Evolutionary conservation across 2,113 vertebrate genomes (phyloP), one percentile per base, ranked within the genome.

Genomic region (Odobenus rosmarus): DNA sequence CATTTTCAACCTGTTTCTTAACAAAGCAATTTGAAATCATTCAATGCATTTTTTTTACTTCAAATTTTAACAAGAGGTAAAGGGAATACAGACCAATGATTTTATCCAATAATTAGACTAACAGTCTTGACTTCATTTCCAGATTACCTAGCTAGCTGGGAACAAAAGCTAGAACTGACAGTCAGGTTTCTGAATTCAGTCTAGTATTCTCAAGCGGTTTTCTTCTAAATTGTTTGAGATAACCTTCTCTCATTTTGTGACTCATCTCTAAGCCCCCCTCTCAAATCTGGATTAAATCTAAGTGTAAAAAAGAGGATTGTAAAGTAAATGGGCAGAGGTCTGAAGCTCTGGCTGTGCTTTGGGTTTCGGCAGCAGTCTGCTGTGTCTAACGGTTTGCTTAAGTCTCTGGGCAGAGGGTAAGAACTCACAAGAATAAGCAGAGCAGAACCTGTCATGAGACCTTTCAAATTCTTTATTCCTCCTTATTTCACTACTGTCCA

Each of bases 161-260:
- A 93, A 80, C 31, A 15, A 18, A 97, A 96, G 76, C 0, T 21
- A 51, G 26, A 88, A 76, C 23, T 74, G 69, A 81, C 69, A 93
- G n/a, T 62, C 67, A 59, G 15, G 15, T 88, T 96, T 97, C 46
- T 80, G n/a, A 89, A 92, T 92, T 95, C 76, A 92, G 24, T 89
- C 53, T 86, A 74, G 31, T 81, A 46, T 80, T 79, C n/a, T 53
- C 33, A 31, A 80, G 4, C 46, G 36, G 33, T 81, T 92, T 90
- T 57, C 7, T 90, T 92, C 62, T 77, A 72, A 95, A 83, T 6
- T 76, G 91, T n/a, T 71, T 21, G 42, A 72, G 39, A 51, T 92
- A 71, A 88, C 11, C 39, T 90, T 77, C 31, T 26, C 49, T 80
- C 1, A 71, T 51, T 67, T 64, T 93, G 16, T 93, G 55, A 91